Conservation (phyloP, 2,888 invertebrate genomes). For the Drosophila stalkeri region DNA sequence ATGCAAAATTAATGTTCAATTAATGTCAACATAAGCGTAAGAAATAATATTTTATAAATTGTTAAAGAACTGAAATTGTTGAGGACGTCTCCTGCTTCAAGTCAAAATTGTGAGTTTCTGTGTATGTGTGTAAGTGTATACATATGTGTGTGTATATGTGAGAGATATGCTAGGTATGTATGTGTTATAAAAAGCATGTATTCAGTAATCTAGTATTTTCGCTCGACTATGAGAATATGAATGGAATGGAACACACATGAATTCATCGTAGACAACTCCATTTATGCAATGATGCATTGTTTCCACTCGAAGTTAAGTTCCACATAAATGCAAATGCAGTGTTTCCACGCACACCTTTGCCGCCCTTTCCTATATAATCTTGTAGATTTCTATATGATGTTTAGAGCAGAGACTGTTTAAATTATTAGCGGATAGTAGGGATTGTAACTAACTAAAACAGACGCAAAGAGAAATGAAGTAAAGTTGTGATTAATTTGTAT, state of each 20-base stretch:
- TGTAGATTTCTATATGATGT: not conserved
- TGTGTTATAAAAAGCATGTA: not conserved
- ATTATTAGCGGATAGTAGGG: constrained; percentile 7
- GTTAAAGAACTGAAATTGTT: constrained; percentile 4
- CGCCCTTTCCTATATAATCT: too few species aligned
- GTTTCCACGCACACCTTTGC: not conserved
- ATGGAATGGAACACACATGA: not conserved
- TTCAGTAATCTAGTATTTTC: not conserved
- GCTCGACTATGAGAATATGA: not conserved
- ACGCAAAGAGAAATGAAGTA: constrained; percentile 35
- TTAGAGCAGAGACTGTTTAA: constrained; percentile 4
- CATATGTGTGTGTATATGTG: not conserved
- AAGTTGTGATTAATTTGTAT: constrained; percentile 1
- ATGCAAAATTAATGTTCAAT: constrained; percentile 16
- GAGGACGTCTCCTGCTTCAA: constrained; percentile 20
- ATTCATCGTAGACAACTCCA: not conserved
- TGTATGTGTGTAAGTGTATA: not conserved
- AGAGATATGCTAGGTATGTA: not conserved
- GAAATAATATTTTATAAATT: constrained; percentile 6
- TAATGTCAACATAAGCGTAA: not conserved
- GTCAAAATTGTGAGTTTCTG: constrained; percentile 15
- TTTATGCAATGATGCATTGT: too few species aligned
- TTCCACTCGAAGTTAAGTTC: not conserved
- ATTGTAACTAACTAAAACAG: constrained; percentile 17
- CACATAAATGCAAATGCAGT: not conserved